Percentiles rank a stretch among this genome's conserved stretches.
Evolutionary conservation across 1,140 invertebrate genomes (phyloP).

Genomic region (Aphis gossypii): DNA sequence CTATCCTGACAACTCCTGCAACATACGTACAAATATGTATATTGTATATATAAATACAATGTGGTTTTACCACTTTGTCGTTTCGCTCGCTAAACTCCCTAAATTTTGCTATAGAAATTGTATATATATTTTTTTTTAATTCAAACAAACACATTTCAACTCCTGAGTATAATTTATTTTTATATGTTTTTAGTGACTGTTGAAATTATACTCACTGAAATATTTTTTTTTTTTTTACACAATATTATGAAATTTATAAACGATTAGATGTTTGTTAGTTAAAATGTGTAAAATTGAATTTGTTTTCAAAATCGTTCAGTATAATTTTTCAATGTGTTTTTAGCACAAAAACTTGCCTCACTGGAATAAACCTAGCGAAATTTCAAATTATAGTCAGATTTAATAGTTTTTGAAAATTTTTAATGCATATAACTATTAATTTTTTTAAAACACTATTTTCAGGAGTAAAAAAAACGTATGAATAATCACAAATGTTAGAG

Average conservation of each 20-base stretch:
- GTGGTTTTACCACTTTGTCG: background rate
- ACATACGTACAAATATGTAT: background rate
- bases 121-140: background rate
- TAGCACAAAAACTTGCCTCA: background rate
- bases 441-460: background rate
- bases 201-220: background rate
- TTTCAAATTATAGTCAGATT: background rate
- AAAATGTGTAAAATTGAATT: background rate
- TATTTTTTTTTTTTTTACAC: background rate
- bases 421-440: background rate
- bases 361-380: background rate
- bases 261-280: background rate
- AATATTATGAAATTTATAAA: background rate
- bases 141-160: background rate
- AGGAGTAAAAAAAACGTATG: background rate
- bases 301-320: background rate
- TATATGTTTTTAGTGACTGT: background rate
- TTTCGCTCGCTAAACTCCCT: background rate
- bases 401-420: background rate
- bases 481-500: background rate
- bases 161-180: background rate
- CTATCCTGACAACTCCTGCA: background rate
- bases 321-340: background rate
- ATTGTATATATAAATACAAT: background rate
- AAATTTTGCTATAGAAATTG: background rate